Conservation (phyloP, 1,140 invertebrate genomes). For the Leptestheria dahalacensis region DNA sequence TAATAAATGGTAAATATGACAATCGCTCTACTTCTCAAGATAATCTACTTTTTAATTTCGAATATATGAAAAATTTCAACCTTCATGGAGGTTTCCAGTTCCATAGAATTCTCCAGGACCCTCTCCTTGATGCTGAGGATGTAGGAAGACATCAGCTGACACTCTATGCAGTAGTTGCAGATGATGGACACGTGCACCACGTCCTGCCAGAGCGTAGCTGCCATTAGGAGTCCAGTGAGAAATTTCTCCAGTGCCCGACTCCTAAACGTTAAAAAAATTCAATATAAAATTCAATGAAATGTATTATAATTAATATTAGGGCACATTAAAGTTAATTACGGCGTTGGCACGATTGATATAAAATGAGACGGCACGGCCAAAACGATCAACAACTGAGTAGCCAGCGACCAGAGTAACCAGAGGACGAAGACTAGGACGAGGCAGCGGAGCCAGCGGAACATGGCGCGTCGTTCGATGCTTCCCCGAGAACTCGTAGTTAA, state of each 20-base stretch:
- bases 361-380: not conserved
- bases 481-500: conserved; percentile 5
- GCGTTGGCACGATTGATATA: not conserved
- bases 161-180: conserved; percentile 14
- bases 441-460: conserved; percentile 5
- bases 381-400: conserved; percentile 8
- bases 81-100: conserved; percentile 10
- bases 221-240: conserved; percentile 9
- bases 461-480: not conserved
- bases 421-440: conserved; percentile 1
- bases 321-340: not conserved
- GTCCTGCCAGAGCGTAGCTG: conserved; percentile 13
- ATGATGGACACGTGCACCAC: conserved; percentile 10
- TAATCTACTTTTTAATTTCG: too few species aligned
- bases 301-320: not conserved
- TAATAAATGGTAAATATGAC: too few species aligned
- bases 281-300: not conserved
- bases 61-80: too few species aligned
- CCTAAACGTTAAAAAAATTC: not conserved
- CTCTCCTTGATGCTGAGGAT: conserved; percentile 6
- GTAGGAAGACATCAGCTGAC: conserved; percentile 11
- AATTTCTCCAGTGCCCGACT: not conserved
- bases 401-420: conserved; percentile 10
- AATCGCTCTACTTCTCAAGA: too few species aligned
- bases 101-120: conserved; percentile 9